A percentile compares a stretch with the other conserved stretches of the same genome.
Evolutionary conservation across 2,113 vertebrate genomes (phyloP).

Genomic region (Accipiter cooperii): DNA sequence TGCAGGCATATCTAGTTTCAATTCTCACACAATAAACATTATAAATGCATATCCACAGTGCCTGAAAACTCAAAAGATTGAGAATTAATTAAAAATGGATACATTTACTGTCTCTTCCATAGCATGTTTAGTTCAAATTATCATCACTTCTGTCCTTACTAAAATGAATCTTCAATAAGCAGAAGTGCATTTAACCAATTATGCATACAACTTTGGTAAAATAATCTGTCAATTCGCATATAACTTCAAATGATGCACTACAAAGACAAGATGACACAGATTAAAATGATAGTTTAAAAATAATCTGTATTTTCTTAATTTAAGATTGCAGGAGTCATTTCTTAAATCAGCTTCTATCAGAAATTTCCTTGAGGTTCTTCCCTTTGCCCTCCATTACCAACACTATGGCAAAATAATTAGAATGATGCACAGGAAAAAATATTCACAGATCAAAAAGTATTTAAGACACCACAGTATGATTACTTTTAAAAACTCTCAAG

Average conservation of each 20-base stretch:
- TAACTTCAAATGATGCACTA: not conserved
- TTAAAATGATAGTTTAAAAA: not conserved
- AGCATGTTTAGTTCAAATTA: not conserved
- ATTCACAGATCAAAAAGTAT: not conserved
- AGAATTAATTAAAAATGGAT: not conserved
- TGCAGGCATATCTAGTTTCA: conserved; percentile 2
- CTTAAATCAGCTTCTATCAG: not conserved
- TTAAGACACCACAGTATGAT: not conserved
- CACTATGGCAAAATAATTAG: not conserved
- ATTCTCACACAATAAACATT: not conserved
- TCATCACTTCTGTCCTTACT: not conserved
- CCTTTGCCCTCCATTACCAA: not conserved
- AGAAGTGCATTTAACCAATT: not conserved
- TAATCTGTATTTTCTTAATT: not conserved
- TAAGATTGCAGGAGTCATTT: not conserved
- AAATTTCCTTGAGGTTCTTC: not conserved
- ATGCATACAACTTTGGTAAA: not conserved
- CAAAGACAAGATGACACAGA: not conserved
- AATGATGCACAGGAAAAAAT: not conserved
- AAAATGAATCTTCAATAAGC: not conserved
- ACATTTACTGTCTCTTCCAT: not conserved
- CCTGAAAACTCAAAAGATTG: not conserved
- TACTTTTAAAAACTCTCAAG: not conserved
- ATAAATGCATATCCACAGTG: not conserved
- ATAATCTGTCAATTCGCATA: not conserved